Conservation (phyloP, 2,888 invertebrate genomes). For the Drosophila villosipedis region DNA sequence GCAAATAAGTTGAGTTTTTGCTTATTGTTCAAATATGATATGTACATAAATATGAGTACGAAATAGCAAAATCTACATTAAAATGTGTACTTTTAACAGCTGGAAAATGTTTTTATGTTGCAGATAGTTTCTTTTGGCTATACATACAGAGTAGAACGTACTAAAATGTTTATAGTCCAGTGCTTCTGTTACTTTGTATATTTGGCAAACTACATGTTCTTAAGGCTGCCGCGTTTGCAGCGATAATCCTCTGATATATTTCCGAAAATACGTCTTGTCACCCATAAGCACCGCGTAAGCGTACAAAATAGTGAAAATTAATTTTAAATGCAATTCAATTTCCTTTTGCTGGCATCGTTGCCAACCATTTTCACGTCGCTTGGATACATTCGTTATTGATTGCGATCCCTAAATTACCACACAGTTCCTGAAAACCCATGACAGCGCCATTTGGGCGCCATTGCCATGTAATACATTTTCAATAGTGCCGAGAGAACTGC, state of each 20-base stretch:
- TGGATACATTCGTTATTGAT: slow-evolving; percentile 51
- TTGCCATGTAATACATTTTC: slow-evolving; percentile 30
- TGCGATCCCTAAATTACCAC: slow-evolving; percentile 54
- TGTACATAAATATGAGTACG: neutral
- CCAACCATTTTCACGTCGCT: slow-evolving; percentile 20
- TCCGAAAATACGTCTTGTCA: slow-evolving; percentile 30
- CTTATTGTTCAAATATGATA: neutral
- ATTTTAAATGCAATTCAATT: slow-evolving; percentile 76
- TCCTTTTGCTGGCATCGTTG: slow-evolving; percentile 37
- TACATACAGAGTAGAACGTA: neutral
- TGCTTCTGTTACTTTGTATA: neutral
- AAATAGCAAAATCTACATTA: too few relatives aligned
- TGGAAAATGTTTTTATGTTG: neutral
- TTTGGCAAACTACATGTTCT: neutral
- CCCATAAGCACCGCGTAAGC: slow-evolving; percentile 36
- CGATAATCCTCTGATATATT: slow-evolving; percentile 37
- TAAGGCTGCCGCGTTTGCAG: slow-evolving; percentile 5
- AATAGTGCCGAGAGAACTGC: slow-evolving; percentile 33
- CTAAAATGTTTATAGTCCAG: neutral
- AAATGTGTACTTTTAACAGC: neutral
- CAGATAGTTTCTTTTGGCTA: neutral
- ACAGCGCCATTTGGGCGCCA: slow-evolving; percentile 8
- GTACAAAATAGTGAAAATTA: slow-evolving; percentile 50
- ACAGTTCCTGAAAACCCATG: slow-evolving; percentile 30
- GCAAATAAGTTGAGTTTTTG: slow-evolving; percentile 14